phyloP scores from a whole-genome alignment of 2,113 vertebrate genomes.

The Antigone vipio region DNA sequence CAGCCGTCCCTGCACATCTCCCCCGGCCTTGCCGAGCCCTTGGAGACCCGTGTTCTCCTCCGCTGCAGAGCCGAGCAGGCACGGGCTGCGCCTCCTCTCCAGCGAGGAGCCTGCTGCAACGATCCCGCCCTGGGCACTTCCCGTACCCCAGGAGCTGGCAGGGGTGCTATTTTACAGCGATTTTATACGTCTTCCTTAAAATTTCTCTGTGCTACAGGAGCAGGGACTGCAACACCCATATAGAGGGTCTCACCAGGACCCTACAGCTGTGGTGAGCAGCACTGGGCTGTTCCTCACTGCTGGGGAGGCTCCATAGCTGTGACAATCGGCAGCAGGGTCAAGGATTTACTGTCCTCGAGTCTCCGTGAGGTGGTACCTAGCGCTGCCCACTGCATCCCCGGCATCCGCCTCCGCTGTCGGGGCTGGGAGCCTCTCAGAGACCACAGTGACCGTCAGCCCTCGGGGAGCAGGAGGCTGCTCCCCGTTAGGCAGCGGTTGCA shows the following conservation, averaged over 20 bases:
- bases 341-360: neutral
- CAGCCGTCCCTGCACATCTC: neutral
- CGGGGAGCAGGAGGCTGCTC: neutral
- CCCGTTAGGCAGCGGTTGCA: neutral
- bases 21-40: neutral
- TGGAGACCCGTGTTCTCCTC: neutral
- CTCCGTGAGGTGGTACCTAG: neutral
- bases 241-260: neutral
- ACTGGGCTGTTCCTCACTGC: neutral
- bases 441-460: fast-evolving
- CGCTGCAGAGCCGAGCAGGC: neutral
- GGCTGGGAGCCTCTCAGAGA: neutral
- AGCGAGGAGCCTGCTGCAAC: neutral
- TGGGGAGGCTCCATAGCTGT: neutral
- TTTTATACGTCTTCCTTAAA: constrained; percentile 26
- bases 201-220: neutral
- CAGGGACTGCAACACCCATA: neutral
- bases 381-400: neutral
- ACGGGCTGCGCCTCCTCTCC: neutral
- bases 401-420: neutral
- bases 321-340: neutral
- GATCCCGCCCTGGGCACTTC: neutral
- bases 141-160: neutral
- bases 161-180: constrained; percentile 24
- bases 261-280: neutral